Evolutionary conservation across 2,888 invertebrate species (phyloP).

Genomic region (Ichneumoninae sp.): DNA sequence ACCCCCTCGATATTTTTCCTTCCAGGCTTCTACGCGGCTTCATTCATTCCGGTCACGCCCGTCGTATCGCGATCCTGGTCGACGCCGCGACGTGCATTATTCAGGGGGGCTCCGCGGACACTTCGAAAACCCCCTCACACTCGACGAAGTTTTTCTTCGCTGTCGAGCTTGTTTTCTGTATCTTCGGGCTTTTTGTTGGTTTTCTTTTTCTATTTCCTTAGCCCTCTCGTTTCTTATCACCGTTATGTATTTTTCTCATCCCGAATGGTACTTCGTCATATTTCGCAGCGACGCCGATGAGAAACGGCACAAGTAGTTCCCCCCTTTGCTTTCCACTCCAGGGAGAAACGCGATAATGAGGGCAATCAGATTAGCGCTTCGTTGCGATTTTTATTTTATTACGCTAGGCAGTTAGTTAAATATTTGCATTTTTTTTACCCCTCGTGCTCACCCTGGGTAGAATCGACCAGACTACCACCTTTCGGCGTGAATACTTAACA

Average conservation of each 20-base stretch:
- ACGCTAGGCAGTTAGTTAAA: no score
- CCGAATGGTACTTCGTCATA: background rate
- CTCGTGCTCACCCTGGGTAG: no score
- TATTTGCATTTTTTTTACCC: no score
- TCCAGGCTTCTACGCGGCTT: constrained; percentile 36
- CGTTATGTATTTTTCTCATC: constrained; percentile 18
- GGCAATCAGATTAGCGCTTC: background rate
- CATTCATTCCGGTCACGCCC: constrained; percentile 69
- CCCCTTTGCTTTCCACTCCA: background rate
- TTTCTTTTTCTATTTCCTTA: constrained; percentile 12
- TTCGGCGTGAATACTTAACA: no score
- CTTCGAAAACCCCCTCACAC: constrained; percentile 22
- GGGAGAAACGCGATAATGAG: background rate
- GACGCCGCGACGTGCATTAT: constrained; percentile 67
- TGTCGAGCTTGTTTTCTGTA: constrained; percentile 9
- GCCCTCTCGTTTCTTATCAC: constrained; percentile 21
- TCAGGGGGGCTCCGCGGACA: constrained; percentile 56
- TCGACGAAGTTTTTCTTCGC: constrained; percentile 32
- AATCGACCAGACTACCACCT: no score
- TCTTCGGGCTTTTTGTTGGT: constrained; percentile 14
- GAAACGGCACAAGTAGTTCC: background rate
- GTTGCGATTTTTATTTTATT: no score
- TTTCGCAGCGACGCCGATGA: background rate
- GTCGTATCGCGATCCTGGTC: constrained; percentile 63
- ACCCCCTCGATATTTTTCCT: constrained; percentile 34